phyloP scores from a whole-genome alignment of 2,113 vertebrate genomes.

The Eleginops maclovinus region DNA sequence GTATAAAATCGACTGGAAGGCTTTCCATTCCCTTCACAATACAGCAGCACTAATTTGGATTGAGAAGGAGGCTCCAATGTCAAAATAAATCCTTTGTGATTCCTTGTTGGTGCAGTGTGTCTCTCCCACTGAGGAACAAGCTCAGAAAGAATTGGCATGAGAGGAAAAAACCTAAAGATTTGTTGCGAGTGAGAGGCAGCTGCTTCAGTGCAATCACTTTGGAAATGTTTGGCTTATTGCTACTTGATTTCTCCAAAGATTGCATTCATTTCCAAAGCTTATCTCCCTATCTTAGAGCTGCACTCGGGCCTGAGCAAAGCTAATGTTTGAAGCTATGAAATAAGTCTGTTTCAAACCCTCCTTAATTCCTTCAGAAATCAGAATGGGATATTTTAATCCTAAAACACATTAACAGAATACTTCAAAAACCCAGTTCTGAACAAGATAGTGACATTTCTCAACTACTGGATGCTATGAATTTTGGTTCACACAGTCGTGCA shows the following conservation, averaged over 20 bases:
- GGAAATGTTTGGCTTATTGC: slow-evolving; percentile 46
- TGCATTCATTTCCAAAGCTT: slow-evolving; percentile 43
- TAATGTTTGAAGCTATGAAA: slow-evolving; percentile 9
- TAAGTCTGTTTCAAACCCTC: slow-evolving; percentile 16
- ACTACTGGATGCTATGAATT: background rate
- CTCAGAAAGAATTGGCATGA: background rate
- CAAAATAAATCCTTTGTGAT: slow-evolving; percentile 46
- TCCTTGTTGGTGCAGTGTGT: slow-evolving; percentile 20
- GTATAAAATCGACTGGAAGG: slow-evolving; percentile 6
- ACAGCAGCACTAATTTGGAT: slow-evolving; percentile 21
- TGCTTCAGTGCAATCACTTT: slow-evolving; percentile 31
- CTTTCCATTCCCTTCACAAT: slow-evolving; percentile 20
- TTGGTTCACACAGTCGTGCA: no score
- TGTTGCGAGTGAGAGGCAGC: slow-evolving; percentile 7
- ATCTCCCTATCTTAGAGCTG: slow-evolving; percentile 26
- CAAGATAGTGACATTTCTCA: background rate
- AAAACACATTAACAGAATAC: no score
- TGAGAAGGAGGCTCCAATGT: slow-evolving; percentile 30
- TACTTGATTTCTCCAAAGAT: slow-evolving; percentile 50
- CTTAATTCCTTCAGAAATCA: background rate
- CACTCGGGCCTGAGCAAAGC: background rate
- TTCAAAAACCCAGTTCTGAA: no score
- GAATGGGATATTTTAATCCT: no score
- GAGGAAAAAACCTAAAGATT: slow-evolving; percentile 12
- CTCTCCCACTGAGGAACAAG: slow-evolving; percentile 6